Evolutionary conservation across 2,888 invertebrate genomes (phyloP), one percentile per base, ranked within the genome.

Genomic region (Eremobia ochroleuca): DNA sequence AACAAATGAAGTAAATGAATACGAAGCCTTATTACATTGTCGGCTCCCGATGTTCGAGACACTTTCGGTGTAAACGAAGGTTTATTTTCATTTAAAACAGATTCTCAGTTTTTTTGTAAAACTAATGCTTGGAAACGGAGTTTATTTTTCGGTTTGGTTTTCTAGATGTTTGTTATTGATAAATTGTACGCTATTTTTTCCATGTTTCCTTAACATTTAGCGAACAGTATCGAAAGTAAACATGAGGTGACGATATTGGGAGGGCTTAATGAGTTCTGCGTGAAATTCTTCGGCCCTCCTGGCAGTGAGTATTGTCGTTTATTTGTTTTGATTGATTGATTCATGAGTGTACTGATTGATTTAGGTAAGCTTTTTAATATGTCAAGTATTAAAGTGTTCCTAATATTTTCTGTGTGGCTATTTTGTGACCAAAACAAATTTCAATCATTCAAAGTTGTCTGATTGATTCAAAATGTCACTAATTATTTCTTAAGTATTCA

Each of bases 171-270:
- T 46, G 15, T 25, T 46, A 43, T 21, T 55, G 2, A 34, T 55
- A 28, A 34, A 28, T 25, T 25, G n/a, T 70, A 15, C 40, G 15
- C 25, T 21, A 4, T 58, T 77, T 31, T 28, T n/a, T 4, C 25
- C 5, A 37, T 55, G 73, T 85, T 88, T 88, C 73, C 86, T 89
- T 88, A 88, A 81, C 76, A 64, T 66, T 58, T 28, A 34, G 9
- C 31, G 37, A 31, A 86, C 97, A 99, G 99, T 93, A 99, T 99
- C 94, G 99, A 99, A 97, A 99, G 99, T 95, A 99, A 99, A 96
- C 99, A 99, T 96, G 99, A 99, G 97, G 99, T 99, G 86, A 99
- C 99, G 73, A 99, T 99, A 92, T 97, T 99, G 84, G 99, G 99
- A 79, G 99, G 99, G 74, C 98, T 99, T 83, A 99, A 99, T 97